phyloP scores from a whole-genome alignment of 1,140 invertebrate species.

The Cotesia chilonis region DNA sequence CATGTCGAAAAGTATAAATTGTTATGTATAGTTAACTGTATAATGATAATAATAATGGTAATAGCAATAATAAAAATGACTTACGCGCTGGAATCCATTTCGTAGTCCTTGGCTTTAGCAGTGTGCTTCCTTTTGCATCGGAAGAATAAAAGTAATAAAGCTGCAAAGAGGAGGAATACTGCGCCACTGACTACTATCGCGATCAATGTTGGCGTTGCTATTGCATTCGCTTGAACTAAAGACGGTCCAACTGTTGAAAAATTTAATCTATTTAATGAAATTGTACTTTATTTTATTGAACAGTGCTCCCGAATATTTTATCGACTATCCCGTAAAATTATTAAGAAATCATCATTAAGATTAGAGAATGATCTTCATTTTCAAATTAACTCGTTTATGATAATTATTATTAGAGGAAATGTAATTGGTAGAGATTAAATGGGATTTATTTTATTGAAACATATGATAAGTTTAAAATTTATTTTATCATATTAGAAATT shows the following conservation, averaged over 20 bases:
- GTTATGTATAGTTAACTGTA: background rate
- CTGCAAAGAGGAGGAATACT: conserved; percentile 80
- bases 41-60: background rate
- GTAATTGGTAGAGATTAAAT: too few relatives aligned
- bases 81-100: conserved; percentile 81
- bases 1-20: conserved; percentile 11
- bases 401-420: too few relatives aligned
- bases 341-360: too few relatives aligned
- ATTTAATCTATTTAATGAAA: background rate
- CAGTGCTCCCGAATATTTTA: too few relatives aligned
- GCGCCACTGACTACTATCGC: conserved; percentile 83
- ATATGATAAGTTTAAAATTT: too few relatives aligned
- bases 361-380: too few relatives aligned
- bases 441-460: too few relatives aligned
- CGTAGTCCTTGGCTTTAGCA: conserved; percentile 89
- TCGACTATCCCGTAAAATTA: too few relatives aligned
- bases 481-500: too few relatives aligned
- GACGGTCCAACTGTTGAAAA: conserved; percentile 75
- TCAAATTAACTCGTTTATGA: too few relatives aligned
- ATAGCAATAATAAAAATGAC: conserved; percentile 44
- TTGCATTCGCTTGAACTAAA: conserved; percentile 78
- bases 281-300: too few relatives aligned
- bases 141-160: conserved; percentile 83
- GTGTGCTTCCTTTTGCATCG: conserved; percentile 84
- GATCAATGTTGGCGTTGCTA: conserved; percentile 81